These are phyloP conservation scores for Gastrophryne carolinensis DNA, from an alignment of 2,797 vertebrate genomes.

Conservation along the genomic window DNA sequence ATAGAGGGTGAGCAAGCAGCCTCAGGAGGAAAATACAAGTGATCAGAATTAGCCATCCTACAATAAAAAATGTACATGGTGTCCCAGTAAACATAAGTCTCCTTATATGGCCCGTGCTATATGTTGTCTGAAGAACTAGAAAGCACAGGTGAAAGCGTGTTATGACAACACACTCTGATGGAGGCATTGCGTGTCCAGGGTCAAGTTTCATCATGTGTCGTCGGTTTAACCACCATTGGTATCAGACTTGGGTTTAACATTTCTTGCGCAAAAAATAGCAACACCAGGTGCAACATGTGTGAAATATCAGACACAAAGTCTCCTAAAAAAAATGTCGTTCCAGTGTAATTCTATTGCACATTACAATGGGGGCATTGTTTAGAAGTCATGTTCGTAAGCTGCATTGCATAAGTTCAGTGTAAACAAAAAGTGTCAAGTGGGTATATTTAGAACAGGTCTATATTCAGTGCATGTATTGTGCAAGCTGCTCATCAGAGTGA, in stretches of 20 bases:
- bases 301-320: slow-evolving; percentile 71
- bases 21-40: too few species aligned
- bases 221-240: slow-evolving; percentile 60
- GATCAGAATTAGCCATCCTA: neutral
- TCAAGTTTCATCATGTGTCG: slow-evolving; percentile 73
- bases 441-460: slow-evolving; percentile 52
- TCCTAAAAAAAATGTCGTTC: slow-evolving; percentile 57
- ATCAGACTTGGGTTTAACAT: slow-evolving; percentile 67
- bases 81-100: neutral
- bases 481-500: slow-evolving; percentile 46
- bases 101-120: too few species aligned
- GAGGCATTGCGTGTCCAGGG: slow-evolving; percentile 60
- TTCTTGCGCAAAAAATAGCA: slow-evolving; percentile 72
- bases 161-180: slow-evolving; percentile 61
- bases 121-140: too few species aligned
- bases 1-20: too few species aligned
- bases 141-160: slow-evolving; percentile 44
- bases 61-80: neutral
- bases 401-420: slow-evolving; percentile 52
- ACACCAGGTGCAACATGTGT: slow-evolving; percentile 73
- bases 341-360: slow-evolving; percentile 64
- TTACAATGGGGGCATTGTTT: slow-evolving; percentile 26
- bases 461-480: slow-evolving; percentile 15
- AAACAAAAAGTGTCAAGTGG: slow-evolving; percentile 61
- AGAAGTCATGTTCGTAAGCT: slow-evolving; percentile 35